phyloP scores from a whole-genome alignment of 2,888 invertebrate genomes.

The Acanthacorydalis orientalis region DNA sequence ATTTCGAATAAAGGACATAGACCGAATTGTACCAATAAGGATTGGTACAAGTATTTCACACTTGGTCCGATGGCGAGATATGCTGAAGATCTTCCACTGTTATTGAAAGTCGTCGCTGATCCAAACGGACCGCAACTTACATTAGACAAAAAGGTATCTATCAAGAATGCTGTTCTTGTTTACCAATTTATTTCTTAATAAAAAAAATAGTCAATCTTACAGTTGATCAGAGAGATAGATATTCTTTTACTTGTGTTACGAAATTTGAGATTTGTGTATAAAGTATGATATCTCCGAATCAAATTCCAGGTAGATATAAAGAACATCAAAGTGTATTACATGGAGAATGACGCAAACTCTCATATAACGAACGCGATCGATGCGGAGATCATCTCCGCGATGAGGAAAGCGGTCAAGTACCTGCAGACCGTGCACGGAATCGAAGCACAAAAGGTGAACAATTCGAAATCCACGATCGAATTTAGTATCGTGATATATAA shows the following conservation, averaged over 20 bases:
- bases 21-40: conserved; percentile 41
- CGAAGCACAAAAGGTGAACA: conserved; percentile 36
- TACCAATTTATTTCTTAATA: conserved; percentile 13
- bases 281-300: no score
- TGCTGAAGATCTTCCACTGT: conserved; percentile 62
- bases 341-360: conserved; percentile 58
- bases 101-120: conserved; percentile 52
- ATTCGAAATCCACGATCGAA: conserved; percentile 9
- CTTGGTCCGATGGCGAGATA: conserved; percentile 80
- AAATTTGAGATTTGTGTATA: background rate
- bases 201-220: background rate
- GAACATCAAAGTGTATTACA: conserved; percentile 58
- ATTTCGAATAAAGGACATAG: conserved; percentile 50
- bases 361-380: conserved; percentile 42
- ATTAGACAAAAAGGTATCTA: conserved; percentile 32
- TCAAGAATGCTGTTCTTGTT: conserved; percentile 10
- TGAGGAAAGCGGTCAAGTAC: conserved; percentile 34
- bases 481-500: conserved; percentile 3
- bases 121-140: conserved; percentile 28
- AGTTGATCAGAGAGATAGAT: background rate
- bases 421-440: conserved; percentile 35
- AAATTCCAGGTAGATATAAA: conserved; percentile 22
- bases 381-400: conserved; percentile 37
- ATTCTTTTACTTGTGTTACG: background rate
- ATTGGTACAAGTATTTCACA: conserved; percentile 53